Evolutionary conservation across 2,797 vertebrate species (phyloP).

Genomic region (Poecilia velifera): DNA sequence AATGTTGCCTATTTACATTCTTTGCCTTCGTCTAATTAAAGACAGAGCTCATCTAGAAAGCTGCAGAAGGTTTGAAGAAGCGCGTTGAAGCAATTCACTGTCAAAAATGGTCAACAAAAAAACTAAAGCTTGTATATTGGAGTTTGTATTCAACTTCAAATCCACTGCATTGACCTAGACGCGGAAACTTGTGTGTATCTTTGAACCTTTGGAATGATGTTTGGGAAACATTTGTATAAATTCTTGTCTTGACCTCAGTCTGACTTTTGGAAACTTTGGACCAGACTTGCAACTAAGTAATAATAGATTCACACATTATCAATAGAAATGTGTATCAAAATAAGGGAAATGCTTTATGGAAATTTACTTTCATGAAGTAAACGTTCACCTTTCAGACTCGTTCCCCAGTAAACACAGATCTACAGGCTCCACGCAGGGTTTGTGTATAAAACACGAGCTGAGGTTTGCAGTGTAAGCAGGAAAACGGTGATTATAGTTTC

Average conservation of each 20-base stretch:
- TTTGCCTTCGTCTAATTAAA: not conserved
- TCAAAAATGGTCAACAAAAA: not conserved
- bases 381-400: not conserved
- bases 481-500: slow-evolving; percentile 6
- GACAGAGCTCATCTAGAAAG: not conserved
- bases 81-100: not conserved
- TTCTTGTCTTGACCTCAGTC: slow-evolving; percentile 10
- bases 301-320: not conserved
- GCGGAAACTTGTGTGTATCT: slow-evolving; percentile 2
- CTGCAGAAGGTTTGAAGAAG: not conserved
- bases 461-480: slow-evolving; percentile 43
- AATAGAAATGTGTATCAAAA: not conserved
- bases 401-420: not conserved
- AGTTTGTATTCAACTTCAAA: not conserved
- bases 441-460: slow-evolving; percentile 49
- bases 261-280: not conserved
- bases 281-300: not conserved
- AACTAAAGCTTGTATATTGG: not conserved
- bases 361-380: not conserved
- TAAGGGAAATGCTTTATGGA: not conserved
- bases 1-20: not conserved
- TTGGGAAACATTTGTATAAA: slow-evolving; percentile 32
- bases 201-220: slow-evolving; percentile 27
- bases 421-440: slow-evolving; percentile 5
- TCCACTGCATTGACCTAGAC: slow-evolving; percentile 20